phyloP scores from a whole-genome alignment of 2,888 invertebrate genomes.

The Drosophila yooni region DNA sequence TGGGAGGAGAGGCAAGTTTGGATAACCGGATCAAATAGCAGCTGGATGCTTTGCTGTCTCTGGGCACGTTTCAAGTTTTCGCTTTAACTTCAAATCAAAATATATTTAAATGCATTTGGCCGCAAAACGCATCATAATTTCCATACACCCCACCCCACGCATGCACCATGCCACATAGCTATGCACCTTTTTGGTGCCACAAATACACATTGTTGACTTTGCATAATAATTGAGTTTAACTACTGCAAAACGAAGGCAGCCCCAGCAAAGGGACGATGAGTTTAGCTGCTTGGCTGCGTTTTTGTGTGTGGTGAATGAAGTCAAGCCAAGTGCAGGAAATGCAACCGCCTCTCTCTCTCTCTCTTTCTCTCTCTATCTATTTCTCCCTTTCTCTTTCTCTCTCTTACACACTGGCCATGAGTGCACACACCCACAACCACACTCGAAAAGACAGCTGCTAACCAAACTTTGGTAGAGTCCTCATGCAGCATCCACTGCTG shows the following conservation, averaged over 20 bases:
- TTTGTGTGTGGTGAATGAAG: constrained; percentile 65
- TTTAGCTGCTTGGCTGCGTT: constrained; percentile 73
- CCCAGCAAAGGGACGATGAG: constrained; percentile 19
- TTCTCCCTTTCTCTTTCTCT: background rate
- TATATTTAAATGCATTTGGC: constrained; percentile 76
- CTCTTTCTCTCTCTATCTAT: background rate
- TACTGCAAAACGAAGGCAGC: constrained; percentile 62
- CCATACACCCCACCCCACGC: background rate
- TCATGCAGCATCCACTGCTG: constrained; percentile 50
- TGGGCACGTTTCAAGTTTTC: constrained; percentile 64
- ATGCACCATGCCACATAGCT: background rate
- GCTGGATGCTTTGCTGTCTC: constrained; percentile 13
- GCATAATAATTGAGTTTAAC: constrained; percentile 80
- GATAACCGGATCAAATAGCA: constrained; percentile 49
- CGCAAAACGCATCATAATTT: constrained; percentile 42
- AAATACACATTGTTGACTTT: constrained; percentile 79
- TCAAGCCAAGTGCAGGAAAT: constrained; percentile 63
- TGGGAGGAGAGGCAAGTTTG: background rate
- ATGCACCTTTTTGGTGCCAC: constrained; percentile 63
- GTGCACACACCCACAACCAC: constrained; percentile 29
- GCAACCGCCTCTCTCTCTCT: constrained; percentile 22
- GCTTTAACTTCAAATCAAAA: constrained; percentile 76
- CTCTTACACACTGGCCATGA: constrained; percentile 35
- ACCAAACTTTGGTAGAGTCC: constrained; percentile 54
- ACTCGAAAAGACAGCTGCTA: constrained; percentile 55